Base-by-base conservation (phyloP, 2,797 vertebrate genomes). In the Mus spretus region DNA sequence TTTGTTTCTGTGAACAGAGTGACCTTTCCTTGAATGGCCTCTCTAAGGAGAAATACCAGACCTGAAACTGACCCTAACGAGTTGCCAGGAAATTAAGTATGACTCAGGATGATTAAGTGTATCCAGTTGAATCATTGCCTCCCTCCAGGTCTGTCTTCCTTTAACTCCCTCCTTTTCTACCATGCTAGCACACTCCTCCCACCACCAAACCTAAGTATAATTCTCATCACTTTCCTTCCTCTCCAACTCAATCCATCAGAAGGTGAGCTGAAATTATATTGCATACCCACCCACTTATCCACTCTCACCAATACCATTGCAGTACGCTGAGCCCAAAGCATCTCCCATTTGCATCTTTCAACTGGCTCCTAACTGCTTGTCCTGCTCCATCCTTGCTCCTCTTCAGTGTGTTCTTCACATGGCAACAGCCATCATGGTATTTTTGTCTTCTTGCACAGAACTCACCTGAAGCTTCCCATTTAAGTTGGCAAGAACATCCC, bases 1-100 rank as follows among this genome's bases (percentile, higher is more conserved):
- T 86, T 95, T 95, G 86, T 97, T 95, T 97, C 92, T 85, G 47
- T 93, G 93, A 93, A 88, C 93, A 96, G 77, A 86, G 28, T 79
- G 94, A 86, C 84, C 75, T 97, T 96, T 93, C 55, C 47, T 94
- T 88, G 90, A 93, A 91, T 86, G 96, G 57, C 47, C 8, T 74
- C 53, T 94, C 53, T 24, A 53, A 89, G 83, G 79, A 97, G 83
- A 94, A 95, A 92, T 75, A 93, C 37, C 72, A 89, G 82, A 67
- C 75, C 59, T 91, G 89, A 96, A 94, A 53, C 87, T 91, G 89
- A 93, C 40, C 70, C 53, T 83, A 85, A 83, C 53, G 13, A 81
- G 63, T 83, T 85, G 79, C 82, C 57, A 83, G 67, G 97, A 93
- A 95, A 93, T 94, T 83, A 79, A 67, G 28, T 94, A 86, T 95